These are phyloP conservation scores for Odontophorus gujanensis DNA, from an alignment of 2,113 vertebrate species.

Conservation along the genomic window DNA sequence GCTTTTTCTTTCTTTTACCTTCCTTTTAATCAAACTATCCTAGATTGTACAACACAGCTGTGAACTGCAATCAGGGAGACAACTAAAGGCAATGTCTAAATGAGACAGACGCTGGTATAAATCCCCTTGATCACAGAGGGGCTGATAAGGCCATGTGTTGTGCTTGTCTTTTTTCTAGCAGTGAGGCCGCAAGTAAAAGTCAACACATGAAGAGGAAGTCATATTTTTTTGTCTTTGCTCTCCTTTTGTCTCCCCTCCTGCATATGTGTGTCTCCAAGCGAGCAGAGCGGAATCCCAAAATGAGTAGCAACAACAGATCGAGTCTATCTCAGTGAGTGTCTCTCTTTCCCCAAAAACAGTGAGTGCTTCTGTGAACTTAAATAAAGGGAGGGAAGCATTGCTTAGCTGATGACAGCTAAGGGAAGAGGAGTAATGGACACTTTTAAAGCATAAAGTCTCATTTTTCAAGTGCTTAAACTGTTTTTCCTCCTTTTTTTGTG, in stretches of 20 bases:
- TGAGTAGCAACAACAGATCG: neutral
- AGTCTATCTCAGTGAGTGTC: neutral
- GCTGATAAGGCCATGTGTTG: neutral
- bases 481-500: slow-evolving; percentile 58
- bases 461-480: slow-evolving; percentile 58
- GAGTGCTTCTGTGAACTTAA: slow-evolving; percentile 12
- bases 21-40: neutral
- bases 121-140: neutral
- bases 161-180: neutral
- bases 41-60: neutral
- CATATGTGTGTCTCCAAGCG: neutral
- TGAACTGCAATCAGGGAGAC: neutral
- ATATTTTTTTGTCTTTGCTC: neutral
- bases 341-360: slow-evolving; percentile 4
- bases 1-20: neutral
- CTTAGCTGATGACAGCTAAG: neutral
- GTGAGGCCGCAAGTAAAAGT: neutral
- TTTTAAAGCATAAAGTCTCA: slow-evolving; percentile 36
- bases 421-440: slow-evolving; percentile 32
- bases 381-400: slow-evolving; percentile 15
- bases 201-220: neutral
- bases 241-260: neutral
- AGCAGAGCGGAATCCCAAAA: neutral
- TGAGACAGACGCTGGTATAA: neutral
- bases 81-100: neutral